Evolutionary conservation across 2,113 vertebrate genomes (phyloP), one percentile per base, ranked within the genome.

Genomic region (Phylloscopus trochilus): DNA sequence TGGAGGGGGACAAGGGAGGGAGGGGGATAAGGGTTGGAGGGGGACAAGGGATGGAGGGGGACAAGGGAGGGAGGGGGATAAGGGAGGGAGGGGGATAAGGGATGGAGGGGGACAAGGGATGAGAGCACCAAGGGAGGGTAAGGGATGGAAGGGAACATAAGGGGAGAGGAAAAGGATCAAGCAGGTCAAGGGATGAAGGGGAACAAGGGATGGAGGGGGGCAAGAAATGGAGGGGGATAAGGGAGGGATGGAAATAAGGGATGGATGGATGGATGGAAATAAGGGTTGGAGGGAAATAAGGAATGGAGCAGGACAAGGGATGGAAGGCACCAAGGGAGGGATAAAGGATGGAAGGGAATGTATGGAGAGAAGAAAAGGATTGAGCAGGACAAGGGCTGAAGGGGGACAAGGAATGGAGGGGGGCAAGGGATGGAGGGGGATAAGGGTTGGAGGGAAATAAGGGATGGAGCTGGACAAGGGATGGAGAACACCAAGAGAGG

Each of bases 311-410:
- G 19, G 44, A 46, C 8, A 20, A 46, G 44, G 44, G 43, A 39
- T 28, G 8, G 8, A 43, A 18, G 0, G 8, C 39, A 41, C 10
- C 39, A 41, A 41, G 39, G 39, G 39, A 2, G 27, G 9, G 15
- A 11, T 2, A 23, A 49, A 8, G 31, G 19, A 52, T 10, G n/a
- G 16, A 69, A 7, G 3, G 10, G 11, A 41, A 13, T 15, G 13
- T 13, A 27, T n/a, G 41, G 9, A 75, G 1, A 1, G 19, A 22
- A 3, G 46, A 3, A 47, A 59, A 6, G n/a, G 4, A 47, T 37
- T 2, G 13, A 67, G 11, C 0, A 3, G 33, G 2, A 55, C 33
- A 46, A 20, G 26, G 20, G 2, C 6, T 30, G 20, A 3, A 39
- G 55, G 8, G 26, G 10, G 4, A 4, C 13, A 37, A 18, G 26